Conservation (phyloP, 2,888 invertebrate species). For the Troilus luridus region DNA sequence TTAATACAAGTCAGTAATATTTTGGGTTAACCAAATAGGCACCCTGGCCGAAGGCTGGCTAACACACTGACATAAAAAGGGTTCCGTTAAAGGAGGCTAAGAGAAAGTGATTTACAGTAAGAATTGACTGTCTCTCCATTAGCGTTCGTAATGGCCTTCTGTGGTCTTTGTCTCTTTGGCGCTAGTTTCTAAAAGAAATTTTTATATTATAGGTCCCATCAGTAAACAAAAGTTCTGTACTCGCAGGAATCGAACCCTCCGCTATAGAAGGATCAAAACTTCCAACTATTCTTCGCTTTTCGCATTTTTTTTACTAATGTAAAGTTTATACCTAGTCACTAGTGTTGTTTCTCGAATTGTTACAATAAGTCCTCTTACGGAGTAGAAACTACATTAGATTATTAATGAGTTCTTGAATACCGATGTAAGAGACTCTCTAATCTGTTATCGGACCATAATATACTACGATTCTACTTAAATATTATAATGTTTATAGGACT, state of each 20-base stretch:
- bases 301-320: no score
- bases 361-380: no score
- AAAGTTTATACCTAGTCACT: no score
- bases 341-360: no score
- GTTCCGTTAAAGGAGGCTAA: neutral
- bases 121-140: slow-evolving; percentile 23
- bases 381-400: no score
- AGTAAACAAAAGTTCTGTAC: neutral
- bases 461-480: no score
- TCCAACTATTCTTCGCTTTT: no score
- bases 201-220: neutral
- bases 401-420: no score
- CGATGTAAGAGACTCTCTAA: no score
- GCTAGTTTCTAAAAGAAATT: neutral
- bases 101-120: slow-evolving; percentile 49
- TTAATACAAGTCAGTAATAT: neutral
- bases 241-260: neutral
- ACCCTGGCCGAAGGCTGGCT: neutral
- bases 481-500: no score
- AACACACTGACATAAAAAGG: slow-evolving; percentile 35
- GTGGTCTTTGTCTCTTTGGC: neutral
- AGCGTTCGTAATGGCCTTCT: slow-evolving; percentile 27
- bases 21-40: neutral
- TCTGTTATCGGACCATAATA: no score
- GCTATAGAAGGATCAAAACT: no score